Base-by-base conservation (phyloP, 2,888 invertebrate species). In the Leptarthrus brevirostris region DNA sequence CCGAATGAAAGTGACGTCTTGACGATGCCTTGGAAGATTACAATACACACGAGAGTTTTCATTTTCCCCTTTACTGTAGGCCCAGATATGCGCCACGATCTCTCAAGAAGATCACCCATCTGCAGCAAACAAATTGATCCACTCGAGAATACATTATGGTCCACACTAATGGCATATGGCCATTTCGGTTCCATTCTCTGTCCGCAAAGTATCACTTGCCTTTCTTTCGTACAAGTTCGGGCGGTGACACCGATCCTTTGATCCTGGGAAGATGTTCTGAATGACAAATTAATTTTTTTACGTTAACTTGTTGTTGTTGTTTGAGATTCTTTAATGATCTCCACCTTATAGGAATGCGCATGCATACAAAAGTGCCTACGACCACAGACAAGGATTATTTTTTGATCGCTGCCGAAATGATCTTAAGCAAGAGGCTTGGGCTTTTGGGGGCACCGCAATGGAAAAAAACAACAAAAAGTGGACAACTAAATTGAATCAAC, bases 221-320 rank as follows among this genome's bases (percentile, higher is more conserved):
- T 34, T 40, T 54, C 36, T 54, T 70, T 71, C 14, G 22, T 54
- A 54, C 53, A 12, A 22, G 36, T 22, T 58, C 72, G 72, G 72
- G 56, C 47, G 72, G 76, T 78, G 78, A 77, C 77, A 77, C 77
- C 76, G 74, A 71, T 79, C 78, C 78, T 79, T 78, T 78, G 78
- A 79, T 77, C 79, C 79, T 81, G 80, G 80, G 81, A 81, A 81
- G 81, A 80, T 80, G 80, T 77, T 76, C 77, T 80, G 78, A 79
- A 81, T 82, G 83, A 83, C 83, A 83, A 83, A 83, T 83, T 83
- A 83, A 76, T 76, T 76, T 72, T n/a, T 76, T 76, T 74, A 53
- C 44, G 18, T 64, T 26, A 12, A 49, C 49, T 20, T 69, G 53
- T 47, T 74, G 74, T 64, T 75, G 74, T 66, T 66, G 56, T 72